Conservation (phyloP, 2,888 invertebrate genomes). For the Drosophila nigricruria region DNA sequence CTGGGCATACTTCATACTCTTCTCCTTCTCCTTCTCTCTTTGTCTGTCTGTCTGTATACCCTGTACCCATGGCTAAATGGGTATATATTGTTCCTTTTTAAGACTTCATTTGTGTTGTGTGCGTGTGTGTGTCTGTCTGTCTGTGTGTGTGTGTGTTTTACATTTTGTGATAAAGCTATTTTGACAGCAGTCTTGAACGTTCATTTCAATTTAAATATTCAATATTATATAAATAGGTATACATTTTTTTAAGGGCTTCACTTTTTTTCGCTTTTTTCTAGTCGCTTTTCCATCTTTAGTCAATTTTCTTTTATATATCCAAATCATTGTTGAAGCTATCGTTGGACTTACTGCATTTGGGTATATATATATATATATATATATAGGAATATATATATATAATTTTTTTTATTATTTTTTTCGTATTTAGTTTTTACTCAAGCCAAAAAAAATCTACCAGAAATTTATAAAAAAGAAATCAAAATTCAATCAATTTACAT, state of each 20-base stretch:
- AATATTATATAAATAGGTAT: conserved; percentile 80
- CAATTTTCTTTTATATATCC: conserved; percentile 4
- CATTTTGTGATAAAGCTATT: conserved; percentile 79
- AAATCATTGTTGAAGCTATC: conserved; percentile 29
- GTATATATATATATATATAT: conserved; percentile 28
- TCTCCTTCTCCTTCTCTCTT: neutral
- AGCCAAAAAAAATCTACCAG: neutral
- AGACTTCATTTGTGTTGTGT: conserved; percentile 5
- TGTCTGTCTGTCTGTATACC: neutral
- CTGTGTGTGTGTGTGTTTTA: conserved; percentile 36
- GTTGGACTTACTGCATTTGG: conserved; percentile 47
- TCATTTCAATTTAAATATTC: conserved; percentile 78
- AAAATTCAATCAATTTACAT: neutral
- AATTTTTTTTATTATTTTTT: neutral
- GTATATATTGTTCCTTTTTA: conserved; percentile 10
- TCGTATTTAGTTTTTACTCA: neutral
- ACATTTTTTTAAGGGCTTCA: conserved; percentile 59
- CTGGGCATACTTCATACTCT: conserved; percentile 61
- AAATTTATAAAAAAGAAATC: neutral
- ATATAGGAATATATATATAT: conserved; percentile 21
- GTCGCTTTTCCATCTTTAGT: conserved; percentile 13
- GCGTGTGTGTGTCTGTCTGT: conserved; percentile 23
- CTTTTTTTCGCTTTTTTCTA: conserved; percentile 18
- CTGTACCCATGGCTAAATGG: neutral
- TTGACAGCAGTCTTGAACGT: conserved; percentile 83